These are phyloP conservation scores for Ageneiosus marmoratus DNA, from an alignment of 2,113 vertebrate species.

Conservation along the genomic window DNA sequence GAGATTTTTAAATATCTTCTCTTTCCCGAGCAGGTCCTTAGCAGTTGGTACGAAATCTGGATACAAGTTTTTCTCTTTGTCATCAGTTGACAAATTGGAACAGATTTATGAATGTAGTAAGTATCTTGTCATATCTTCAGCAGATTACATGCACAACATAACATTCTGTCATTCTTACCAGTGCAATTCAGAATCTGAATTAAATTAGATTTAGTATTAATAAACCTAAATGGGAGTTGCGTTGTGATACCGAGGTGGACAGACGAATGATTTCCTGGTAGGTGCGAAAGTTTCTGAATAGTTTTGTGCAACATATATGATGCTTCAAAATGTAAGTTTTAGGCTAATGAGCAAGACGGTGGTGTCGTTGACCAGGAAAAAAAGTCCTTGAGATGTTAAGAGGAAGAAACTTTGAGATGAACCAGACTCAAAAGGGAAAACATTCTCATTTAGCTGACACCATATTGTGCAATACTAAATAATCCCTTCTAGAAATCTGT, in stretches of 20 bases:
- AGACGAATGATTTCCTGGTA: background rate
- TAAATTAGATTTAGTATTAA: background rate
- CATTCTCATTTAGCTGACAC: too few species aligned
- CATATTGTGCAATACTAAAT: too few species aligned
- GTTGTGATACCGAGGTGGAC: background rate
- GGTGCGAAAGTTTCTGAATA: background rate
- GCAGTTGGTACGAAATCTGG: conserved; percentile 97
- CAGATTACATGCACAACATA: background rate
- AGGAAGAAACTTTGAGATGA: too few species aligned
- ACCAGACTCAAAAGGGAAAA: too few species aligned
- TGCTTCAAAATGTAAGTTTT: background rate
- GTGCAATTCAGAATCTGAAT: background rate
- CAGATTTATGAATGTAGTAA: conserved; percentile 99
- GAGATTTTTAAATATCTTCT: conserved; percentile 20
- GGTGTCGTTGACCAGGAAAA: too few species aligned
- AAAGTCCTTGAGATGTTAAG: too few species aligned
- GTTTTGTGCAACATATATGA: too few species aligned
- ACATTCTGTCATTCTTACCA: background rate
- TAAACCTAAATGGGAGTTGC: background rate
- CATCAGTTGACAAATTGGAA: conserved; percentile 98
- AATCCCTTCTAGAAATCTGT: too few species aligned
- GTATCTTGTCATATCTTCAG: conserved; percentile 58
- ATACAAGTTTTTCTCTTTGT: conserved; percentile 98
- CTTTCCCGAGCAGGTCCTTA: conserved; percentile 80
- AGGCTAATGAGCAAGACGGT: too few species aligned